Percentiles rank a stretch among this genome's conserved stretches.
These are phyloP conservation scores for Cyclophora albipunctata DNA, from an alignment of 2,888 invertebrate genomes.

Conservation along the genomic window DNA sequence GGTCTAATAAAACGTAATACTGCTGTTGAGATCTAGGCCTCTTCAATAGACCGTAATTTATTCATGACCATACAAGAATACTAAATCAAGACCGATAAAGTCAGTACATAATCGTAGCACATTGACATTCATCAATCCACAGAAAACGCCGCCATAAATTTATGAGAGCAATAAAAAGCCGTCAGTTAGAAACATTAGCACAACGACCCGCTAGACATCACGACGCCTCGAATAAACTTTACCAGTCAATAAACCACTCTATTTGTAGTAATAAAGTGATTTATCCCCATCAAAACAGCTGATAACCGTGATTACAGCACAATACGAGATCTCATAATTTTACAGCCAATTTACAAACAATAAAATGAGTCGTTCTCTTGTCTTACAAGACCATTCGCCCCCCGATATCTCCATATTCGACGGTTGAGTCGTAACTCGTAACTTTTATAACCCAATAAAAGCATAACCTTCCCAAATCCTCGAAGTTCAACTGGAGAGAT, in stretches of 20 bases:
- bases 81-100: conserved; percentile 10
- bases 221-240: conserved; percentile 48
- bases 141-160: conserved; percentile 15
- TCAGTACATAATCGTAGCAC: conserved; percentile 3
- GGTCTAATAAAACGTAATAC: too few species aligned
- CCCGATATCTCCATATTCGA: conserved; percentile 71
- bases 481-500: conserved; percentile 25
- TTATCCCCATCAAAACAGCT: conserved; percentile 68
- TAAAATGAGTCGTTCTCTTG: conserved; percentile 69
- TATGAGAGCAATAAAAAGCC: conserved; percentile 17
- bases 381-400: conserved; percentile 69
- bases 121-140: conserved; percentile 17
- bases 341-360: conserved; percentile 77
- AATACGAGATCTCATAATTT: conserved; percentile 74
- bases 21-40: too few species aligned
- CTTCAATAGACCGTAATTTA: not conserved
- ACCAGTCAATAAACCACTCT: conserved; percentile 50
- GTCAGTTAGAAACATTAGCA: conserved; percentile 32
- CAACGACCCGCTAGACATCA: conserved; percentile 37
- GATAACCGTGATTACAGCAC: conserved; percentile 65
- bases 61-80: not conserved
- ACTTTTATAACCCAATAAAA: conserved; percentile 74
- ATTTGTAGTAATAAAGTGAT: conserved; percentile 63
- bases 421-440: conserved; percentile 60
- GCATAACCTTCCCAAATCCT: conserved; percentile 39